These are phyloP conservation scores for Periplaneta americana DNA, from an alignment of 1,140 invertebrate genomes.

Conservation along the genomic window DNA sequence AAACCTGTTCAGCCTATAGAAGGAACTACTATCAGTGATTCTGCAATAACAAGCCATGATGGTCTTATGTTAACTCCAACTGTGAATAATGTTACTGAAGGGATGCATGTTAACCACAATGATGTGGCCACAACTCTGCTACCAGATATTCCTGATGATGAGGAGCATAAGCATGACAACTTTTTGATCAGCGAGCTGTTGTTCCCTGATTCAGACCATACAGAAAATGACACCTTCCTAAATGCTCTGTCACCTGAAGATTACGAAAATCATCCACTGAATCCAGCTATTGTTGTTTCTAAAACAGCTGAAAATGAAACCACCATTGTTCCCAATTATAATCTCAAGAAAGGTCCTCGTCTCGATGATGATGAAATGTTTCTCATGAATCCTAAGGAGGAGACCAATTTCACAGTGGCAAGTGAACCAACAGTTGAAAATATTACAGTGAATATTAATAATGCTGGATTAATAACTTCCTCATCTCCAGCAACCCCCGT, in stretches of 20 bases:
- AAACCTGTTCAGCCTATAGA: not conserved
- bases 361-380: constrained; percentile 9
- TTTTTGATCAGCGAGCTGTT: not conserved
- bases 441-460: not conserved
- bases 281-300: not conserved
- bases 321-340: not conserved
- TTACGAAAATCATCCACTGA: not conserved
- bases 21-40: not conserved
- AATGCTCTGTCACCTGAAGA: constrained; percentile 6
- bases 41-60: not conserved
- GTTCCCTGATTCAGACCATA: not conserved
- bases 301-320: not conserved
- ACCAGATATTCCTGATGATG: not conserved
- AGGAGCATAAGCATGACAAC: not conserved
- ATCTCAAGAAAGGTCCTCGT: not conserved
- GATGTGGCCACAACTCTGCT: not conserved
- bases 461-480: not conserved
- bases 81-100: not conserved
- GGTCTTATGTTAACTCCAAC: not conserved
- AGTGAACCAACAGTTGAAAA: not conserved
- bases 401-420: not conserved
- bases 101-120: not conserved
- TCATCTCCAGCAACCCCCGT: not conserved
- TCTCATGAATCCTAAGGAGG: constrained; percentile 1
- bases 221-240: constrained; percentile 4